Conservation (phyloP, 2,888 invertebrate species). For the Archips crataeganus region DNA sequence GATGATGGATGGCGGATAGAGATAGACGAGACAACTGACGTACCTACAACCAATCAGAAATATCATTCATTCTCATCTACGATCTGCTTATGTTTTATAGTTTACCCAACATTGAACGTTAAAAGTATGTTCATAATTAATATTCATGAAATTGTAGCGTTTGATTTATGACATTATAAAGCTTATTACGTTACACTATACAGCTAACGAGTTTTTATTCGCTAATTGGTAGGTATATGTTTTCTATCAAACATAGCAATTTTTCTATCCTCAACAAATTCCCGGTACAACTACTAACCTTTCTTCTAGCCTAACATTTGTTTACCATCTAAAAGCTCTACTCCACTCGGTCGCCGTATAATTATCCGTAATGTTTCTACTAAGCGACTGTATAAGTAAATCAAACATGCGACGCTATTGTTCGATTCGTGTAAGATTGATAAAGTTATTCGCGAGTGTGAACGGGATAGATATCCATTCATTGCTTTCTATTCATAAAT, state of each 20-base stretch:
- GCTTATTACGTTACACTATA: no score
- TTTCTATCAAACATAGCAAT: background rate
- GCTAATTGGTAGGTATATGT: no score
- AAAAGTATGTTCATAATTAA: no score
- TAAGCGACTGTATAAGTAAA: conserved; percentile 83
- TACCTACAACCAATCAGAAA: no score
- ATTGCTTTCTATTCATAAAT: conserved; percentile 78
- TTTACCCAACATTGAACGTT: no score
- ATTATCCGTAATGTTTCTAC: conserved; percentile 85
- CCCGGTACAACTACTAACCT: background rate
- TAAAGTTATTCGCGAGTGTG: conserved; percentile 84
- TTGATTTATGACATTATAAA: no score
- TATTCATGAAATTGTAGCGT: no score
- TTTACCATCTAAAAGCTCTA: conserved; percentile 61
- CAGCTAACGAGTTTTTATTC: no score
- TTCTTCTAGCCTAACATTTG: background rate
- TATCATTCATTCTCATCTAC: no score
- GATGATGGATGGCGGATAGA: no score
- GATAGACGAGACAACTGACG: no score
- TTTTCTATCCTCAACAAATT: background rate
- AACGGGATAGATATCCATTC: conserved; percentile 81
- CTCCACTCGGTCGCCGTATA: conserved; percentile 70
- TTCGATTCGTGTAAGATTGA: conserved; percentile 86
- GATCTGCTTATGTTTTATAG: no score
- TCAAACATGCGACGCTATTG: conserved; percentile 85